A percentile compares a stretch with the other conserved stretches of the same genome.
Evolutionary conservation across 2,888 invertebrate genomes (phyloP).

Genomic region (Boloria euphrosyne): DNA sequence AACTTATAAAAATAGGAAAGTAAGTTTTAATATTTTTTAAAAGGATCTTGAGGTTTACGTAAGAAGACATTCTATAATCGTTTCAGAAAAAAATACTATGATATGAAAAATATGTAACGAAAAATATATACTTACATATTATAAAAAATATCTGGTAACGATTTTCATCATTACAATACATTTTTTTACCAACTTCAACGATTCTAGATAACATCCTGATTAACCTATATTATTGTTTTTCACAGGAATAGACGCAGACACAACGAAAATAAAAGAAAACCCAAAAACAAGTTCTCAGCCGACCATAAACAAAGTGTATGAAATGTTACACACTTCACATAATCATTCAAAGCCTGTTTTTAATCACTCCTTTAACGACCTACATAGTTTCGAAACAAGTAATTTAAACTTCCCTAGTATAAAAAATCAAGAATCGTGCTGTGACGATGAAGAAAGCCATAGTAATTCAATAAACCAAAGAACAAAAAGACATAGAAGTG

Average conservation of each 20-base stretch:
- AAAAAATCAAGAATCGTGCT: slow-evolving; percentile 50
- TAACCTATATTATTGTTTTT: slow-evolving; percentile 34
- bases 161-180: too few species aligned
- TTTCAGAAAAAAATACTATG: too few species aligned
- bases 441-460: slow-evolving; percentile 42
- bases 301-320: slow-evolving; percentile 70
- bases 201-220: neutral
- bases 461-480: slow-evolving; percentile 44
- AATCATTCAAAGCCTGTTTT: slow-evolving; percentile 54
- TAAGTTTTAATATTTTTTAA: too few species aligned
- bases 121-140: too few species aligned
- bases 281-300: slow-evolving; percentile 55
- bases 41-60: too few species aligned
- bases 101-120: too few species aligned
- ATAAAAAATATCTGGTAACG: too few species aligned
- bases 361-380: slow-evolving; percentile 56
- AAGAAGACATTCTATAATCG: too few species aligned
- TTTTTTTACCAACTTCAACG: too few species aligned
- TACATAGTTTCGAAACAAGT: slow-evolving; percentile 49
- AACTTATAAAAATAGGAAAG: too few species aligned
- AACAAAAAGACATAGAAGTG: slow-evolving; percentile 60
- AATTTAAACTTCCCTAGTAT: slow-evolving; percentile 42
- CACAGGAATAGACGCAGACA: slow-evolving; percentile 71
- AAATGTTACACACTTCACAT: slow-evolving; percentile 65
- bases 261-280: slow-evolving; percentile 55